A percentile compares a stretch with the other conserved stretches of the same genome.
Conservation (phyloP, 2,113 vertebrate species). For the Typhlomys cinereus region DNA sequence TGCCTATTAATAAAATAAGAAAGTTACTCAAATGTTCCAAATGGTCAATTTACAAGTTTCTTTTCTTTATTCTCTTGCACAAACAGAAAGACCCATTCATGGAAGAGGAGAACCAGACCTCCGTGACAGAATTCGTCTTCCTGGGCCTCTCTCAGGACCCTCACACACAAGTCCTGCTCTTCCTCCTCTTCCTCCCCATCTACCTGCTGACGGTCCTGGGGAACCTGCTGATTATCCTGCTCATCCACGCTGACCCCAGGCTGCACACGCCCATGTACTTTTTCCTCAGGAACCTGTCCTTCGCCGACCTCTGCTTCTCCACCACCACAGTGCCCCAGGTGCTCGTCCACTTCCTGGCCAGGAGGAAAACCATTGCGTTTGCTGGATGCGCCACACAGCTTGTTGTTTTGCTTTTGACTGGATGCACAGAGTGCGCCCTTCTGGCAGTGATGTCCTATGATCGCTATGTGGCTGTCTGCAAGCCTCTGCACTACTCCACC, state of each 20-base stretch:
- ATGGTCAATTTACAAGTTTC: background rate
- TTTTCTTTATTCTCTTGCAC: background rate
- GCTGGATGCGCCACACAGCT: conserved; percentile 65
- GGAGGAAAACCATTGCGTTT: conserved; percentile 67
- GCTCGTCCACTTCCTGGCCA: conserved; percentile 60
- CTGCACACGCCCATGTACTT: conserved; percentile 71
- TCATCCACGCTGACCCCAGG: conserved; percentile 59
- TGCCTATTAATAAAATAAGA: background rate
- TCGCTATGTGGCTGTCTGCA: conserved; percentile 72
- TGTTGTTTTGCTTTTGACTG: conserved; percentile 54
- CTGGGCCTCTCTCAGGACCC: conserved; percentile 70
- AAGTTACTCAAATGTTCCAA: background rate
- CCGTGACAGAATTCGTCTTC: conserved; percentile 63
- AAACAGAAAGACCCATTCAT: background rate
- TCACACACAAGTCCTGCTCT: conserved; percentile 63
- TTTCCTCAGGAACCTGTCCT: conserved; percentile 72
- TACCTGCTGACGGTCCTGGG: conserved; percentile 67
- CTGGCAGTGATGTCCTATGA: conserved; percentile 76
- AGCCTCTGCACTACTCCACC: conserved; percentile 69
- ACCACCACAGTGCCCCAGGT: conserved; percentile 70
- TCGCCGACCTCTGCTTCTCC: conserved; percentile 72
- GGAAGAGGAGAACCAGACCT: background rate
- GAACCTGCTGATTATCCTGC: conserved; percentile 58
- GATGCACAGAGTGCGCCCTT: conserved; percentile 62
- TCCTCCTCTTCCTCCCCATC: conserved; percentile 63